Conservation (phyloP, 2,113 vertebrate genomes). For the Turdus rufiventris region DNA sequence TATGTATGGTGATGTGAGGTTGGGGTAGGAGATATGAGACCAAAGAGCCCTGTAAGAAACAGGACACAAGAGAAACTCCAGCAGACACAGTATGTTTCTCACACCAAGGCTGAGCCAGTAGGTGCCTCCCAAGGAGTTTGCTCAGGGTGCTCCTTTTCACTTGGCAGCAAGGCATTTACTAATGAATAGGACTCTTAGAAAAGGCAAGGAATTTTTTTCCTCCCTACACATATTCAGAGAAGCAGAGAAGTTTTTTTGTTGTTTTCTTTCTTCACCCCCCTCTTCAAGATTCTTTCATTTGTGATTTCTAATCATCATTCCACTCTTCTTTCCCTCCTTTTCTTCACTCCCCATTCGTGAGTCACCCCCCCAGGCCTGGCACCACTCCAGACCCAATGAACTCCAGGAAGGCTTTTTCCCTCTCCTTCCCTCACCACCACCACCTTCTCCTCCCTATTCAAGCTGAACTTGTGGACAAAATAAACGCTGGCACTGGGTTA, state of each 20-base stretch:
- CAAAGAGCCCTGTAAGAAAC: neutral
- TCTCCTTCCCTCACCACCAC: neutral
- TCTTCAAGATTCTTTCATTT: conserved; percentile 36
- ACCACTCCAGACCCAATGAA: conserved; percentile 39
- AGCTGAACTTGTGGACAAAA: conserved; percentile 62
- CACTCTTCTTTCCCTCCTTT: neutral
- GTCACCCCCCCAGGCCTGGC: conserved; percentile 57
- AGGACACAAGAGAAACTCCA: neutral
- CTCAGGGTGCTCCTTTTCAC: conserved; percentile 9
- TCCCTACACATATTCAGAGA: conserved; percentile 10
- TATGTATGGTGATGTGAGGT: fast-evolving
- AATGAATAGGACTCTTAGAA: conserved; percentile 54
- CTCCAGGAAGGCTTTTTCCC: neutral
- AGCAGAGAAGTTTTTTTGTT: neutral
- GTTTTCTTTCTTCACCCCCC: neutral
- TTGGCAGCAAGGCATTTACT: conserved; percentile 41
- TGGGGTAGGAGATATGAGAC: neutral
- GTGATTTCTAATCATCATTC: conserved; percentile 58
- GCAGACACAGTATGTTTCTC: neutral
- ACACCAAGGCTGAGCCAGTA: neutral
- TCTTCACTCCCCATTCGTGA: neutral
- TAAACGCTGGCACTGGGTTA: conserved; percentile 59
- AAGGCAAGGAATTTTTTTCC: neutral
- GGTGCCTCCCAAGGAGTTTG: neutral
- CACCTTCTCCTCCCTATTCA: conserved; percentile 57